Conservation (phyloP, 2,113 vertebrate genomes). For the Amia ocellicauda region DNA sequence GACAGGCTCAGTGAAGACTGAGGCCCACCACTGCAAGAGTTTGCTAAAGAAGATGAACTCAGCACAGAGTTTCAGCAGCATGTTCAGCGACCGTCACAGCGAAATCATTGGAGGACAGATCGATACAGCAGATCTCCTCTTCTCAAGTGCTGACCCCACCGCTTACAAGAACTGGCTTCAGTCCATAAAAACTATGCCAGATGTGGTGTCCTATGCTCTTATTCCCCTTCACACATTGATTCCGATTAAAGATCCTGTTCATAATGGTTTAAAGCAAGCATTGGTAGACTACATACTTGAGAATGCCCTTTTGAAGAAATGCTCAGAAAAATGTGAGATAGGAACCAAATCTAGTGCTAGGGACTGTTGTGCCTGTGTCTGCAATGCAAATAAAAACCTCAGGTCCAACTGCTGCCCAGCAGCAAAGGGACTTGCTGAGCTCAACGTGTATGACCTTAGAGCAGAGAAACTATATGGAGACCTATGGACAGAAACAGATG, state of each 20-base stretch:
- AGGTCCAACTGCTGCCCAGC: slow-evolving; percentile 62
- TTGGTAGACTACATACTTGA: slow-evolving; percentile 59
- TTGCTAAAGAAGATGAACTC: slow-evolving; percentile 7
- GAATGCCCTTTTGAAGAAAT: slow-evolving; percentile 53
- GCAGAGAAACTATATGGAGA: slow-evolving; percentile 58
- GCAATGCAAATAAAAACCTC: slow-evolving; percentile 29
- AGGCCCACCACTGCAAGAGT: background rate
- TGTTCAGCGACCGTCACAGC: slow-evolving; percentile 38
- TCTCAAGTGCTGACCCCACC: slow-evolving; percentile 2
- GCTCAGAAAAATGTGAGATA: slow-evolving; percentile 40
- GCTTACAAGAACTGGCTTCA: slow-evolving; percentile 26
- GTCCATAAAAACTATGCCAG: slow-evolving; percentile 40
- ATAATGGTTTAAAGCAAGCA: slow-evolving; percentile 43
- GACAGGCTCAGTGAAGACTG: background rate
- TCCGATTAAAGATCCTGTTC: slow-evolving; percentile 6
- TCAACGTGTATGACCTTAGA: slow-evolving; percentile 44
- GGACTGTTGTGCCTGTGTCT: slow-evolving; percentile 61
- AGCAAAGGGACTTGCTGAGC: slow-evolving; percentile 50
- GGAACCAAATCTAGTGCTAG: slow-evolving; percentile 32
- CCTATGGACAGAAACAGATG: background rate
- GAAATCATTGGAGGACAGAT: slow-evolving; percentile 36
- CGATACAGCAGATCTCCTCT: slow-evolving; percentile 28
- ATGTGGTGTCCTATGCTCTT: slow-evolving; percentile 53
- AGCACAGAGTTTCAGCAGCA: slow-evolving; percentile 28
- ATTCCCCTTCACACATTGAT: slow-evolving; percentile 58